Evolutionary conservation across 1,140 invertebrate genomes (phyloP).

Genomic region (Pogonognathellus flavescens): DNA sequence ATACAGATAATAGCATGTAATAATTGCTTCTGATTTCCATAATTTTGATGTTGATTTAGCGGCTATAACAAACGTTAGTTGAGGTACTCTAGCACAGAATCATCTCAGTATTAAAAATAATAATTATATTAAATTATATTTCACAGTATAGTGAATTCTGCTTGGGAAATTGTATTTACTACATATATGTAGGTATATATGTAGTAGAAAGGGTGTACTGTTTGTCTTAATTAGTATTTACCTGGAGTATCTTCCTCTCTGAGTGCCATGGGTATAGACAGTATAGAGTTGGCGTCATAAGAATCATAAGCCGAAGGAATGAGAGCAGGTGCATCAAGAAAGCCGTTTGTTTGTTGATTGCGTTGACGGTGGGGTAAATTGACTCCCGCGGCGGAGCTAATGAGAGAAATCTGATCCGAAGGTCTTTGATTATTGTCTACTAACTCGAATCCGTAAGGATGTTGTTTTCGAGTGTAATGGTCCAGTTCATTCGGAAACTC

Average conservation of each 20-base stretch:
- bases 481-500: slow-evolving; percentile 49
- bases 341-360: slow-evolving; percentile 1
- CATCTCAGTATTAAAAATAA: too few species aligned
- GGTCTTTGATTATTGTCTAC: slow-evolving; percentile 15
- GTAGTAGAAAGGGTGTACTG: too few species aligned
- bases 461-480: slow-evolving; percentile 22
- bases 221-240: not conserved
- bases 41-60: too few species aligned
- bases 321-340: not conserved
- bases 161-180: too few species aligned
- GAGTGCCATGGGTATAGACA: not conserved
- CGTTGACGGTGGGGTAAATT: not conserved
- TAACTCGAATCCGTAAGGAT: not conserved
- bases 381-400: slow-evolving; percentile 50
- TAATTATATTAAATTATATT: too few species aligned
- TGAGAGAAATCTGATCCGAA: slow-evolving; percentile 50
- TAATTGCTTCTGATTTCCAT: too few species aligned
- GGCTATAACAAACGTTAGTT: too few species aligned
- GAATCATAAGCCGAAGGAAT: slow-evolving; percentile 30
- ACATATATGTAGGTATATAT: too few species aligned
- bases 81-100: too few species aligned
- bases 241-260: slow-evolving; percentile 38
- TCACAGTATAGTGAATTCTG: too few species aligned
- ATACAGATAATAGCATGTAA: too few species aligned
- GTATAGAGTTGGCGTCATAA: not conserved